Evolutionary conservation across 2,797 vertebrate species (phyloP).

Genomic region (Melanotaenia trifasciata): DNA sequence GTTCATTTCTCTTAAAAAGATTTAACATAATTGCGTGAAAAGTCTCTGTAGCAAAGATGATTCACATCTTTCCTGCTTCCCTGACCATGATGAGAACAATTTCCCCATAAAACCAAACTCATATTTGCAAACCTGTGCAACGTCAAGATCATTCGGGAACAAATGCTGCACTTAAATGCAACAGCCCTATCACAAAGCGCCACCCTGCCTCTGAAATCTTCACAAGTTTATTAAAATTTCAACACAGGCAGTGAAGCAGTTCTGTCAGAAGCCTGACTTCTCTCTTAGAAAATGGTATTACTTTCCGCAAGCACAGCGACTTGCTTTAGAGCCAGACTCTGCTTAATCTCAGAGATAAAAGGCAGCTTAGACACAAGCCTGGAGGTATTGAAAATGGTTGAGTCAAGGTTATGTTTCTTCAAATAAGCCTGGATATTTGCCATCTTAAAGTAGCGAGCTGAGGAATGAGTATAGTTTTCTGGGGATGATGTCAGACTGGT

Average conservation of each 20-base stretch:
- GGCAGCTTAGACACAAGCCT: slow-evolving; percentile 18
- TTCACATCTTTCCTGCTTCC: neutral
- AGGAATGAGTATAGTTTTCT: slow-evolving; percentile 3
- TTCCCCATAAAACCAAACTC: neutral
- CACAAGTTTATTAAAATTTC: neutral
- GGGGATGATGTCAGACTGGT: neutral
- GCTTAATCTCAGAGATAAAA: slow-evolving; percentile 27
- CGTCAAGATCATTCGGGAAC: neutral
- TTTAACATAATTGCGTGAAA: neutral
- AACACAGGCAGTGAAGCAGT: neutral
- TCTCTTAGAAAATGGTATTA: slow-evolving; percentile 18
- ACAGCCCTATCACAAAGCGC: neutral
- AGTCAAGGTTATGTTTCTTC: slow-evolving; percentile 38
- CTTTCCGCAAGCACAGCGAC: slow-evolving; percentile 8
- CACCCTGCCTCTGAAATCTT: neutral
- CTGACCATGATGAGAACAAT: neutral
- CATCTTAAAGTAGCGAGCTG: slow-evolving; percentile 1
- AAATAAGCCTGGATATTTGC: slow-evolving; percentile 19
- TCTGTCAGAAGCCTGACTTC: slow-evolving; percentile 10
- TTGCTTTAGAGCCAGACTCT: slow-evolving; percentile 16
- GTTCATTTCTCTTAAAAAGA: neutral
- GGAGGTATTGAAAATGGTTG: slow-evolving; percentile 17
- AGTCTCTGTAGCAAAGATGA: neutral
- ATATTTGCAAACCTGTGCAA: slow-evolving; percentile 1
- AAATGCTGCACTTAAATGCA: slow-evolving; percentile 9